Conservation (phyloP, 2,113 vertebrate species). For the Anhinga rufa region DNA sequence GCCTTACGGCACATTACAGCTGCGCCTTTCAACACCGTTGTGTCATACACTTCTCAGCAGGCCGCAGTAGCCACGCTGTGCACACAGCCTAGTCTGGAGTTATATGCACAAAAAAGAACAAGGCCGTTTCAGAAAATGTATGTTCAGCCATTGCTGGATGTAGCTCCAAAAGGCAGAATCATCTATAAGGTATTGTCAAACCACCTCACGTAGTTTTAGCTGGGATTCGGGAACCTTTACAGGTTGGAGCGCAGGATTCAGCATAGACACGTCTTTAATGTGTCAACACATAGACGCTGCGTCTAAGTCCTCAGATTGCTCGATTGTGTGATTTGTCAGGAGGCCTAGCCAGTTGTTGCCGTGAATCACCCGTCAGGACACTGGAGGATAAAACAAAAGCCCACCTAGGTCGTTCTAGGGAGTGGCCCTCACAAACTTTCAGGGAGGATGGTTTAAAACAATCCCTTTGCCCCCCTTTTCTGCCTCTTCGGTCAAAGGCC, state of each 20-base stretch:
- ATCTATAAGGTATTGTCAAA: neutral
- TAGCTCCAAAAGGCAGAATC: neutral
- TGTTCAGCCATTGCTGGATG: neutral
- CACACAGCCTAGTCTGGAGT: neutral
- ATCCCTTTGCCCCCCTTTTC: neutral
- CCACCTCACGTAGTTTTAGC: neutral
- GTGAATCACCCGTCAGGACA: neutral
- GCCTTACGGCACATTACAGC: neutral
- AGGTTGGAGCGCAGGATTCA: neutral
- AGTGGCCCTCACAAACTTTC: neutral
- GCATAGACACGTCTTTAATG: neutral
- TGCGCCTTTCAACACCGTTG: neutral
- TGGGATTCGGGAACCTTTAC: neutral
- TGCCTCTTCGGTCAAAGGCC: neutral
- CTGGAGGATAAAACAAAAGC: neutral
- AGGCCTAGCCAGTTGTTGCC: neutral
- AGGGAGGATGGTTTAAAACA: neutral
- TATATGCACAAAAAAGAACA: neutral
- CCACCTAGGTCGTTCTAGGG: neutral
- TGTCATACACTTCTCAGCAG: neutral
- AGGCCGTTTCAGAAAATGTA: accelerated
- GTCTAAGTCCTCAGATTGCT: neutral
- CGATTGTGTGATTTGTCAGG: neutral
- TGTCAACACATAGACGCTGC: neutral
- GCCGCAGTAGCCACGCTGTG: accelerated